Percentiles rank a stretch among this genome's conserved stretches.
These are phyloP conservation scores for Sarcophaga carnaria DNA, from an alignment of 2,888 invertebrate genomes.

Conservation along the genomic window DNA sequence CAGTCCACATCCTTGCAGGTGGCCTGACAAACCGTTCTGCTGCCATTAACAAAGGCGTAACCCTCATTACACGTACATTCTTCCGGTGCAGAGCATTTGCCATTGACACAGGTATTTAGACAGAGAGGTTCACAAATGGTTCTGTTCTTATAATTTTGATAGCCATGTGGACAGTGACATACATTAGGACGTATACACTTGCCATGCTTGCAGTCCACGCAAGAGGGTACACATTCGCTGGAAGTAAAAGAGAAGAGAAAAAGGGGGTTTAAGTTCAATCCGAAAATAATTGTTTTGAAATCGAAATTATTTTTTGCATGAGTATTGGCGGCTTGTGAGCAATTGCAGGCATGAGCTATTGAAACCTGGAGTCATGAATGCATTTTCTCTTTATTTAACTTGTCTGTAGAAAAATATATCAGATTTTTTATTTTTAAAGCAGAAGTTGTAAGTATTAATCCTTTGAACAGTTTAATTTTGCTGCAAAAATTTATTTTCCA, in stretches of 20 bases:
- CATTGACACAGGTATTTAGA: slow-evolving; percentile 76
- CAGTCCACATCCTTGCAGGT: slow-evolving; percentile 79
- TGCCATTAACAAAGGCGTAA: slow-evolving; percentile 73
- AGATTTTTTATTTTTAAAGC: too few species aligned
- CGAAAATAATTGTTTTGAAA: too few species aligned
- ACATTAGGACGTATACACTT: slow-evolving; percentile 76
- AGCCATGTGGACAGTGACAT: slow-evolving; percentile 77
- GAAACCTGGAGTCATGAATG: too few species aligned
- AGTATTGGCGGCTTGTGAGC: too few species aligned
- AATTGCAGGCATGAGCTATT: too few species aligned
- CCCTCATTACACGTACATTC: slow-evolving; percentile 76
- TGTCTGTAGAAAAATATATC: too few species aligned
- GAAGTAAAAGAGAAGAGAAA: neutral
- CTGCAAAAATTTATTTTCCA: too few species aligned
- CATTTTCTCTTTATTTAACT: too few species aligned
- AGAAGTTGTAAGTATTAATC: too few species aligned
- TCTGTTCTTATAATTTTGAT: slow-evolving; percentile 73
- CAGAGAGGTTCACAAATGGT: slow-evolving; percentile 76
- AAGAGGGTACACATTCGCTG: slow-evolving; percentile 77
- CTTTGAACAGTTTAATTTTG: too few species aligned
- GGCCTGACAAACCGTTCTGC: slow-evolving; percentile 77
- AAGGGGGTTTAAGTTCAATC: neutral
- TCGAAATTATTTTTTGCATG: too few species aligned
- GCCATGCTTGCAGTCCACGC: slow-evolving; percentile 76
- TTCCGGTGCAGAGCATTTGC: slow-evolving; percentile 76